These are phyloP conservation scores for Zingel zingel DNA, from an alignment of 2,113 vertebrate species.

Conservation along the genomic window DNA sequence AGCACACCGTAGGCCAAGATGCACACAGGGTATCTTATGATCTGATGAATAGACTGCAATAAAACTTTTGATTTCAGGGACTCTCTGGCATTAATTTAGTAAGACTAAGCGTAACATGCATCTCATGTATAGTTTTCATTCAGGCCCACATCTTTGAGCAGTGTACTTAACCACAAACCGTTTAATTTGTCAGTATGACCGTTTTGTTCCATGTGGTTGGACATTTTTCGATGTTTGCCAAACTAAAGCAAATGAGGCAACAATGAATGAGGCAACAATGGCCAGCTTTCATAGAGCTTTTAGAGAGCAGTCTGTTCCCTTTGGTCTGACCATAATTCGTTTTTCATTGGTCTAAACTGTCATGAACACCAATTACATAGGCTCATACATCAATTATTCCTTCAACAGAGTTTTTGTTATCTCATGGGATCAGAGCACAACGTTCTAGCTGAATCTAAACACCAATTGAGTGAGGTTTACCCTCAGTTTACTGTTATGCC, in stretches of 20 bases:
- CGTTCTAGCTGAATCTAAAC: constrained; percentile 12
- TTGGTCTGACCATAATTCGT: constrained; percentile 7
- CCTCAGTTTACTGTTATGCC: constrained; percentile 5
- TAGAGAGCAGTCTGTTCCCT: constrained; percentile 13
- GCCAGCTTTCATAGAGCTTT: not conserved
- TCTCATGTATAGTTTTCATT: not conserved
- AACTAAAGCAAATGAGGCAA: constrained; percentile 4
- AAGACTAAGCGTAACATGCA: not conserved
- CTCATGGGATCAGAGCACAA: constrained; percentile 3
- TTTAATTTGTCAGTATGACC: not conserved
- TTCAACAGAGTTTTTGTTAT: not conserved
- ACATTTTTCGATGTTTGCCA: not conserved
- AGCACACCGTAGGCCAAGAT: not conserved
- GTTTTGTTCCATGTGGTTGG: not conserved
- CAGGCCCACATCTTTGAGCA: not conserved
- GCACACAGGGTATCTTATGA: not conserved
- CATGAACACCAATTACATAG: not conserved
- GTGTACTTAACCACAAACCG: not conserved
- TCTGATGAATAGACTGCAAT: not conserved
- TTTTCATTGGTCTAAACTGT: constrained; percentile 13
- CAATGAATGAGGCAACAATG: not conserved
- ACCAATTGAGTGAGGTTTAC: constrained; percentile 3
- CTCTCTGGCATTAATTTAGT: not conserved
- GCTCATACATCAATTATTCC: not conserved
- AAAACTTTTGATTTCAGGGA: not conserved